Percentiles rank a stretch among this genome's conserved stretches.
Evolutionary conservation across 2,888 invertebrate species (phyloP).

Genomic region (Biston betularia): DNA sequence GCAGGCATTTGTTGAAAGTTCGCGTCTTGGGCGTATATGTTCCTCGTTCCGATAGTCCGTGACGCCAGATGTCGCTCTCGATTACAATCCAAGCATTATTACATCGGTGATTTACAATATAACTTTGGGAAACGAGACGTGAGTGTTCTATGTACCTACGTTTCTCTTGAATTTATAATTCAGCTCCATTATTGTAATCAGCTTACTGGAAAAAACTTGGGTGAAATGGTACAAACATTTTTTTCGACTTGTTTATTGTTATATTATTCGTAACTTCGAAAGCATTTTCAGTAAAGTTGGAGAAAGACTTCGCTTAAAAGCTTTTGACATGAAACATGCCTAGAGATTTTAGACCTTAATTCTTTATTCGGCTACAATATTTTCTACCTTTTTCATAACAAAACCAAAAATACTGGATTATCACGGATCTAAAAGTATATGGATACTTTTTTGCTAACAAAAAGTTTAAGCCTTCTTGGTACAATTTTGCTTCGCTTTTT

Average conservation of each 20-base stretch:
- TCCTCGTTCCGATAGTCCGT: slow-evolving; percentile 60
- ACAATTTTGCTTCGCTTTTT: too few species aligned
- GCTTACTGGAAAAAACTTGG: slow-evolving; percentile 16
- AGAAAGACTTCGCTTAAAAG: slow-evolving; percentile 5
- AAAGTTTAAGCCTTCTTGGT: too few species aligned
- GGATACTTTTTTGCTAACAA: too few species aligned
- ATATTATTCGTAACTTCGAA: slow-evolving; percentile 6
- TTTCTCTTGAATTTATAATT: slow-evolving; percentile 22
- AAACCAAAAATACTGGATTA: background rate
- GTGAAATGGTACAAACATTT: slow-evolving; percentile 10
- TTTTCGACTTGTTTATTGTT: slow-evolving; percentile 15
- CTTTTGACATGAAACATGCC: slow-evolving; percentile 11
- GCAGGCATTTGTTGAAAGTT: slow-evolving; percentile 58
- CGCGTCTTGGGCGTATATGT: slow-evolving; percentile 54
- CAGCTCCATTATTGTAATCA: slow-evolving; percentile 18
- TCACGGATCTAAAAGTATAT: too few species aligned
- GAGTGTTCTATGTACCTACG: background rate
- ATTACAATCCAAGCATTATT: slow-evolving; percentile 60
- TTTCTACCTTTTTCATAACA: background rate
- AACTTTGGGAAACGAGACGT: slow-evolving; percentile 44
- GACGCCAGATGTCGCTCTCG: slow-evolving; percentile 63
- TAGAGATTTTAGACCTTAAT: slow-evolving; percentile 1
- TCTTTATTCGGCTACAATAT: background rate
- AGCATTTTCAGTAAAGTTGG: slow-evolving; percentile 12
- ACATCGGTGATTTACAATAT: slow-evolving; percentile 55